Base-by-base conservation (phyloP, 2,797 vertebrate species). In the Enteromius treurensis region DNA sequence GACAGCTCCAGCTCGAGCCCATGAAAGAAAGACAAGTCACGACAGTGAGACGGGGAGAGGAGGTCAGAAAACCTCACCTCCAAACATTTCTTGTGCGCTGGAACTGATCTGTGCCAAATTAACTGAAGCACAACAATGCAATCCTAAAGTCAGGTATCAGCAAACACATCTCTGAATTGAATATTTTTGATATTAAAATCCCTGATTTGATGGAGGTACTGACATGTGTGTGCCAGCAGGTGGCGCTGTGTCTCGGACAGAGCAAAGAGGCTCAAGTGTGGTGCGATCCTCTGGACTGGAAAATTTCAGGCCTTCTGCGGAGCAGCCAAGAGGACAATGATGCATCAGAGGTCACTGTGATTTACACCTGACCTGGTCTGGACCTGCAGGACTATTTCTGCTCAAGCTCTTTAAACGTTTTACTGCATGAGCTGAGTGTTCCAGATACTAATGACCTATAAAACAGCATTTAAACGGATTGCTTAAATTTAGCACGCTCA, bases 11-110 rank as follows among this genome's bases (percentile, higher is more conserved):
- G 47, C 69, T 9, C 17, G 34, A 82, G 64, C 14, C 26, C 17
- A n/a, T 60, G 32, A 67, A 77, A 79, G 17, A 47, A 47, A 82
- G 82, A 83, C 85, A 76, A 77, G 87, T 88, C 83, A 67, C 74
- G 14, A 83, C 85, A 85, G 69, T 76, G 13, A 82, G 34, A 60
- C 6, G 26, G 67, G 37, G 34, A 79, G 80, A 42, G 37, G 74
- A 76, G 80, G 84, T 71, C 74, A 79, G n/a, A 76, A 7, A 71
- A 60, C 14, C 71, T 68, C 64, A n/a, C 73, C 32, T 42, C 29
- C 1, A 76, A 71, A 65, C 47, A 62, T 15, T 64, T 45, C 37
- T 51, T 15, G 40, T n/a, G 21, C 21, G 5, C 62, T n/a, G 47
- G 13, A 77, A 60, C n/a, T 1, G 32, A 42, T 42, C 34, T 3